Base-by-base conservation (phyloP, 2,797 vertebrate species). In the Thaleichthys pacificus region DNA sequence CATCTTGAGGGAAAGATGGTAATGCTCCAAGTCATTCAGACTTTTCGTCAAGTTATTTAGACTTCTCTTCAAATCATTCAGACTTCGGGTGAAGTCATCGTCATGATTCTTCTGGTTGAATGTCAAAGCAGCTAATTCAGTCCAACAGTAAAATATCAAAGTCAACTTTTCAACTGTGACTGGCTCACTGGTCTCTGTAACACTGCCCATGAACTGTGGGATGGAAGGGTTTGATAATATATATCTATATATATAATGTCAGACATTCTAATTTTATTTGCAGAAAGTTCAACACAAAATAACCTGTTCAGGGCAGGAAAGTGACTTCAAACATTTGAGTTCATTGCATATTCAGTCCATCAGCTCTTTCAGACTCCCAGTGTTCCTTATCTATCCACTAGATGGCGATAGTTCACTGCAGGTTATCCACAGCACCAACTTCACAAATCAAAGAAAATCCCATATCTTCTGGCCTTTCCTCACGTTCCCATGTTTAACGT, bases 361-460 rank as follows among this genome's bases (percentile, higher is more conserved):
- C n/a, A 42, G n/a, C 35, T 21, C 26, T n/a, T 56, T 69, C 21
- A 66, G 35, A 24, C 35, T 22, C 30, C 19, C 51, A 28, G 32
- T 49, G n/a, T 60, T 78, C 32, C 68, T 15, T 4, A 19, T 66
- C 19, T 24, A 0, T 73, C 86, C 89, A 86, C 74, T 67, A 78
- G 88, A 70, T 78, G 88, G 81, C 69, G 1, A 73, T 54, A 72
- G 75, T 81, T 28, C n/a, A 38, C 72, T 56, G 74, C 26, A 61
- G 72, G 7, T 67, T 22, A 17, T 64, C 62, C 8, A 38, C 7
- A 19, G 6, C 32, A 30, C 28, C 28, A 4, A 30, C 28, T 30
- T 30, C 28, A 30, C 17, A 17, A 63, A 17, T 17, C 49, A 14
- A 51, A 51, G 47, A 42, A 51, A 3, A 56, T 57, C 54, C 30